Conservation (phyloP, 1,140 invertebrate species). For the Neodiprion fabricii region DNA sequence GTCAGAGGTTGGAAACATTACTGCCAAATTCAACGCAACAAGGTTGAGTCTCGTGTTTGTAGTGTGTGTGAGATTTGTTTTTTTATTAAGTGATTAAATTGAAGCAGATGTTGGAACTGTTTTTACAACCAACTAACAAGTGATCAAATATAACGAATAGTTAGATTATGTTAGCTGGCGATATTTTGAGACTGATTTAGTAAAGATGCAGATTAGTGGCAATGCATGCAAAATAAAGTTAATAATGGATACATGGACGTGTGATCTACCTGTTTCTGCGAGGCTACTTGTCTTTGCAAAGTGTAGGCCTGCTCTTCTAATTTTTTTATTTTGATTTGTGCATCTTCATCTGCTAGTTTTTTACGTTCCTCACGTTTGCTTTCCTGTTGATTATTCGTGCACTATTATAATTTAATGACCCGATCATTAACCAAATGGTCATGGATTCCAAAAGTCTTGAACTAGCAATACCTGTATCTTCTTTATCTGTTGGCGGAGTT, state of each 20-base stretch:
- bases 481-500: conserved; percentile 83
- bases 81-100: no score
- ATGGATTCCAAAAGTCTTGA: background rate
- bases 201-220: conserved; percentile 24
- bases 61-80: no score
- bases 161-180: background rate
- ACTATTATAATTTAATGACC: conserved; percentile 1
- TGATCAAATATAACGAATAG: no score
- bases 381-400: conserved; percentile 67
- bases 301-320: conserved; percentile 90
- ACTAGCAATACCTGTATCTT: conserved; percentile 72
- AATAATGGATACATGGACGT: conserved; percentile 37
- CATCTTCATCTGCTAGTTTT: conserved; percentile 94
- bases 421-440: conserved; percentile 18
- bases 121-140: no score
- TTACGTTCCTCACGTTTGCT: conserved; percentile 91
- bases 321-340: conserved; percentile 92
- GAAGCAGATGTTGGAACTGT: no score
- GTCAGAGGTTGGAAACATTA: no score
- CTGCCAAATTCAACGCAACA: no score
- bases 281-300: conserved; percentile 81
- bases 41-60: no score
- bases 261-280: conserved; percentile 81
- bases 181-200: background rate
- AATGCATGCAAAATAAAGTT: conserved; percentile 31